Percentiles rank a stretch among this genome's conserved stretches.
phyloP scores from a whole-genome alignment of 2,113 vertebrate genomes.

The Sinocyclocheilus maitianheensis region DNA sequence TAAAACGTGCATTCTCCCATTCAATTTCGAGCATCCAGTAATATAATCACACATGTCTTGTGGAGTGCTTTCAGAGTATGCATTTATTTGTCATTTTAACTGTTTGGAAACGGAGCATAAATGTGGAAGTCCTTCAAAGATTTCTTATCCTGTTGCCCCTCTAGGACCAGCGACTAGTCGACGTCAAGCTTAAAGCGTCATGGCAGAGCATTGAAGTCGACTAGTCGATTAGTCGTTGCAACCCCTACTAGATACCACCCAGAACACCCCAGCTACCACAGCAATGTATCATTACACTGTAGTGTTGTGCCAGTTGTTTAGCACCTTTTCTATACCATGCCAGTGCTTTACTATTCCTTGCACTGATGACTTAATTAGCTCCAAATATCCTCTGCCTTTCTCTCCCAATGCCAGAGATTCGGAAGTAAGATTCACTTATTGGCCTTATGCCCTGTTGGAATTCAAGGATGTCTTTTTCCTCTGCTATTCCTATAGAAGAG shows the following conservation, averaged over 20 bases:
- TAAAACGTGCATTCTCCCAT: no score
- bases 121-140: no score
- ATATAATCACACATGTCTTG: no score
- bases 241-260: neutral
- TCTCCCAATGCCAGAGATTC: neutral
- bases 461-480: conserved; percentile 26
- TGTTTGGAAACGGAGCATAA: no score
- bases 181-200: no score
- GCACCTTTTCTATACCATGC: neutral
- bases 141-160: no score
- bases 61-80: no score
- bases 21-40: no score
- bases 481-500: neutral
- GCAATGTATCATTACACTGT: neutral
- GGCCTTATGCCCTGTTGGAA: conserved; percentile 24
- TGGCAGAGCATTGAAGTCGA: no score
- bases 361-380: conserved; percentile 59
- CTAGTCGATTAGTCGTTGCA: no score
- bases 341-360: conserved; percentile 28
- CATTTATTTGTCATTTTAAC: no score
- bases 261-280: neutral
- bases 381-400: conserved; percentile 33
- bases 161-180: no score
- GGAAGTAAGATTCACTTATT: conserved; percentile 8
- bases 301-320: neutral